A percentile compares a stretch with the other conserved stretches of the same genome.
Evolutionary conservation across 2,888 invertebrate species (phyloP).

Genomic region (Orgyia antiqua): DNA sequence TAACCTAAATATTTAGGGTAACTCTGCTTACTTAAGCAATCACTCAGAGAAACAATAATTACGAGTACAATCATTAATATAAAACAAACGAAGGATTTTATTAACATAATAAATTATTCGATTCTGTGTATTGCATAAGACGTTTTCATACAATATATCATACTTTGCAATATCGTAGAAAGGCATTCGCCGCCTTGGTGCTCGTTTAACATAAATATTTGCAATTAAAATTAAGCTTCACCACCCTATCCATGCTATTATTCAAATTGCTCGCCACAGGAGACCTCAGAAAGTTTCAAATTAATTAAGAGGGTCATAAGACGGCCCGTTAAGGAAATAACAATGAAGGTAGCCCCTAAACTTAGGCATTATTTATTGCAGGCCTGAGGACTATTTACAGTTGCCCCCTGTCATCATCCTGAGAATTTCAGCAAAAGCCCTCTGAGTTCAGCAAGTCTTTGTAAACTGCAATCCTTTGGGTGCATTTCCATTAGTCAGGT

Average conservation of each 20-base stretch:
- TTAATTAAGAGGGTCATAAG: conserved; percentile 77
- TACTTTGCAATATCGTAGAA: conserved; percentile 58
- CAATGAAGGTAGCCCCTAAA: conserved; percentile 60
- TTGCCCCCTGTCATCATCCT: conserved; percentile 55
- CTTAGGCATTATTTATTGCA: conserved; percentile 64
- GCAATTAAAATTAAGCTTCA: conserved; percentile 74
- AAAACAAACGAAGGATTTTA: conserved; percentile 20
- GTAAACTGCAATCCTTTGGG: conserved; percentile 39
- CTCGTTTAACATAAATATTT: conserved; percentile 76
- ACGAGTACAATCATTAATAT: conserved; percentile 12
- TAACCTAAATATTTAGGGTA: too few species aligned
- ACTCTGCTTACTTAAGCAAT: too few species aligned
- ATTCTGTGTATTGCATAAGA: conserved; percentile 31
- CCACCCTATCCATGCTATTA: conserved; percentile 72
- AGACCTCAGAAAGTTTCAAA: conserved; percentile 77
- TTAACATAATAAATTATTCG: conserved; percentile 29
- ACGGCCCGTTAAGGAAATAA: conserved; percentile 76
- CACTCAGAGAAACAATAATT: conserved; percentile 1
- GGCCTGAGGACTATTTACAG: conserved; percentile 57
- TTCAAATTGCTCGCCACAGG: conserved; percentile 75
- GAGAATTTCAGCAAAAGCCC: conserved; percentile 44
- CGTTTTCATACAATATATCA: conserved; percentile 55
- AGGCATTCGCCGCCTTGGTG: conserved; percentile 40
- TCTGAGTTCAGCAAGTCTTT: conserved; percentile 41
- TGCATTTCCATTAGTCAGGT: conserved; percentile 47